Evolutionary conservation across 2,113 vertebrate genomes (phyloP).

Genomic region (Indri indri): DNA sequence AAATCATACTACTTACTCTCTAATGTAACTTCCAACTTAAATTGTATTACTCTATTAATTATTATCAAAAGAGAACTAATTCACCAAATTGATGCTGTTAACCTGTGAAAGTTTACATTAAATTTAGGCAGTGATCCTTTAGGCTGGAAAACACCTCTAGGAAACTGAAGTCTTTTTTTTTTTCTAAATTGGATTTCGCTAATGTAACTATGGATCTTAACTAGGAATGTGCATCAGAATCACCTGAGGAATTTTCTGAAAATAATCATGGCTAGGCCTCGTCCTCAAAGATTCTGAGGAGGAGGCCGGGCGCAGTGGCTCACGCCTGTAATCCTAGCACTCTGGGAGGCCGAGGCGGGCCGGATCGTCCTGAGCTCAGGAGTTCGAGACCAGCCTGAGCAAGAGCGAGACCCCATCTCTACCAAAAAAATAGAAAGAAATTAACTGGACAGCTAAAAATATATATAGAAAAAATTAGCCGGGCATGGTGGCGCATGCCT

Average conservation of each 20-base stretch:
- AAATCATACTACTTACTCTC: not conserved
- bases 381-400: too few relatives aligned
- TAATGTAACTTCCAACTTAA: not conserved
- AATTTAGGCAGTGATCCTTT: not conserved
- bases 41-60: not conserved
- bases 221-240: not conserved
- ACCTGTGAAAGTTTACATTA: not conserved
- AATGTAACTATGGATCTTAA: not conserved
- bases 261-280: not conserved
- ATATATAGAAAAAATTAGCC: too few relatives aligned
- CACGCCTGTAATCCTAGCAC: too few relatives aligned
- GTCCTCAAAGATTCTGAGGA: not conserved
- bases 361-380: too few relatives aligned
- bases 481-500: too few relatives aligned
- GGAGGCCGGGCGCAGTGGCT: too few relatives aligned
- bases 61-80: constrained; percentile 11
- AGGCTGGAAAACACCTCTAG: not conserved
- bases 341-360: too few relatives aligned
- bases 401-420: too few relatives aligned
- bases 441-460: too few relatives aligned
- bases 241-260: not conserved
- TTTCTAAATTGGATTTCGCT: not conserved
- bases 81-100: not conserved
- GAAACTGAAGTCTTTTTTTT: constrained; percentile 8
- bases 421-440: too few relatives aligned